Conservation (phyloP, 1,140 invertebrate genomes). For the Hydropsyche tenuis region DNA sequence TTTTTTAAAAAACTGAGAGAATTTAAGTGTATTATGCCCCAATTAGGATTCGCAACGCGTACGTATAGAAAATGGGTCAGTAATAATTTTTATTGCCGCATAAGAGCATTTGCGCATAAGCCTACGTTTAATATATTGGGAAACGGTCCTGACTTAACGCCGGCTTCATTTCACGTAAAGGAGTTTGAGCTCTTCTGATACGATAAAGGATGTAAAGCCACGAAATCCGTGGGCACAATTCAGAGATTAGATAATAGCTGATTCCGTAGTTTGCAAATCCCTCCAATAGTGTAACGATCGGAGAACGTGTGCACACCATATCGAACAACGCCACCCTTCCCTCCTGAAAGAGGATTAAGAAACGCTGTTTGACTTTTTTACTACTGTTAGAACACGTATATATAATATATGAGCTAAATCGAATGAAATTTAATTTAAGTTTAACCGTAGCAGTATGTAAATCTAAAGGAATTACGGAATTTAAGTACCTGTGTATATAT, state of each 20-base stretch:
- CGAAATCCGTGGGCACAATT: constrained; percentile 37
- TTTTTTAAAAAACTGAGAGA: neutral
- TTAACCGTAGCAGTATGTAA: too few species aligned
- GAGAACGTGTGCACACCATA: constrained; percentile 17
- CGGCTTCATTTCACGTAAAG: constrained; percentile 38
- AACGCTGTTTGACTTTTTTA: neutral
- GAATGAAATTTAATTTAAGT: too few species aligned
- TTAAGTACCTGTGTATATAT: neutral
- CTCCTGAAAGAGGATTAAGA: constrained; percentile 7
- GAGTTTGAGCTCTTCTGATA: constrained; percentile 41
- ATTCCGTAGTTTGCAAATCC: constrained; percentile 47
- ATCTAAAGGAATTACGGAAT: too few species aligned
- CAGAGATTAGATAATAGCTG: constrained; percentile 46
- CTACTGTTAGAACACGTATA: too few species aligned
- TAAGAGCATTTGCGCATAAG: neutral
- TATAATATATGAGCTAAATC: too few species aligned
- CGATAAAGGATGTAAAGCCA: constrained; percentile 33
- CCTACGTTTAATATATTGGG: neutral
- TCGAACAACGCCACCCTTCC: constrained; percentile 1
- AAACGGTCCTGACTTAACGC: constrained; percentile 10
- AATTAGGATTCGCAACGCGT: neutral
- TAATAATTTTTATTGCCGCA: neutral
- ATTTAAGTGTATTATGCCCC: constrained; percentile 3
- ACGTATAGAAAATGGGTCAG: neutral
- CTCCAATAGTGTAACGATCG: constrained; percentile 45